Evolutionary conservation across 2,113 vertebrate genomes (phyloP).

Genomic region (Ammospiza nelsoni): DNA sequence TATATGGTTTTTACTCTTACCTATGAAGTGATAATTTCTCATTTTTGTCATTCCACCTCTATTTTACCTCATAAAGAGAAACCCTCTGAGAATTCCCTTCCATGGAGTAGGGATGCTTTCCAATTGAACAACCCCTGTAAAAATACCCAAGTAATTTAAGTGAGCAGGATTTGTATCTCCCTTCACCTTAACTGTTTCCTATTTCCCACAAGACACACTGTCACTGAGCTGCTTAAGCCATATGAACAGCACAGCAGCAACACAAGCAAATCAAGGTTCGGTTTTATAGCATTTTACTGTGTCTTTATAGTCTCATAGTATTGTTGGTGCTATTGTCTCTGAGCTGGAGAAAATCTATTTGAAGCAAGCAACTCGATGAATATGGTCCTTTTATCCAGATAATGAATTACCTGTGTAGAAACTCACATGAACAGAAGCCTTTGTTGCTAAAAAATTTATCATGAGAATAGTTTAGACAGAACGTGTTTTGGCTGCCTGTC

Average conservation of each 20-base stretch:
- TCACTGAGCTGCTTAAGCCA: background rate
- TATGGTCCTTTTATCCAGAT: background rate
- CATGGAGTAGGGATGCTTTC: background rate
- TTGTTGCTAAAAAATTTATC: background rate
- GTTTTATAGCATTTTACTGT: constrained; percentile 22
- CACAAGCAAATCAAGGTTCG: constrained; percentile 9
- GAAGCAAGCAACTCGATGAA: constrained; percentile 19
- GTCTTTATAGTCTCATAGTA: background rate
- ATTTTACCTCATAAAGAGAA: background rate
- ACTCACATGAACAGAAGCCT: background rate
- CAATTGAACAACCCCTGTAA: background rate
- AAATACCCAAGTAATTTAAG: background rate
- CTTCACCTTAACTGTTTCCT: constrained; percentile 14
- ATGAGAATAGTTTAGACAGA: background rate
- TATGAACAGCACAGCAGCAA: background rate
- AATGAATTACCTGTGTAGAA: constrained; percentile 12
- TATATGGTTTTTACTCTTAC: background rate
- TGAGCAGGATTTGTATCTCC: constrained; percentile 21
- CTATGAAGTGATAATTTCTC: background rate
- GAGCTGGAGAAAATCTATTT: constrained; percentile 5
- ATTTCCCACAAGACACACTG: constrained; percentile 18
- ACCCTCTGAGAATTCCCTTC: background rate
- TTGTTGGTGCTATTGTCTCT: constrained; percentile 34
- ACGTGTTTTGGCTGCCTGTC: background rate
- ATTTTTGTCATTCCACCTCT: background rate